Evolutionary conservation across 2,797 vertebrate genomes (phyloP), one percentile per base, ranked within the genome.

Genomic region (Danio albolineatus): DNA sequence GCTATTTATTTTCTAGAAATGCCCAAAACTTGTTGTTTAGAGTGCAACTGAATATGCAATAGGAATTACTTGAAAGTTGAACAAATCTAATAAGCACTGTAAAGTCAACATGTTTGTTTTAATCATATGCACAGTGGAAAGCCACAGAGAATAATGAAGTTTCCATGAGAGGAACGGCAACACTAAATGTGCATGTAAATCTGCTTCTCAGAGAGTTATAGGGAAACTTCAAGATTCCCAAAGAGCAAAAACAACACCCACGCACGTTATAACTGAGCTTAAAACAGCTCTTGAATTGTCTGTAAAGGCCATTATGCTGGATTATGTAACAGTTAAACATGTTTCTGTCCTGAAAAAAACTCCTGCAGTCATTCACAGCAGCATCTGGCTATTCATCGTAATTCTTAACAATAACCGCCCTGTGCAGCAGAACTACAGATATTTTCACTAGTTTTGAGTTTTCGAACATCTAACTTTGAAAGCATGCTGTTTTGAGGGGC

Each of bases 161-260:
- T 72, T 79, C 69, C 59, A 56, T 2, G 21, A 56, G 21, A 64
- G 48, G 69, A 79, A 73, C 59, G 36, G 69, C 64, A 54, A 51
- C 43, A 6, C 7, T 69, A 12, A 38, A 53, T 19, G 14, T 76
- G 16, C 44, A 41, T 28, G 73, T 51, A 46, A 70, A 70, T 41
- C 41, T 78, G 54, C 54, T 49, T 71, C 51, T 77, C 28, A n/a
- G 7, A 70, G 56, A 79, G 39, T 64, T 72, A 72, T 44, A 72
- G 77, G 77, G 28, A 73, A 79, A 79, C 19, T 17, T 73, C 16
- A 72, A 73, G 49, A 79, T 73, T 79, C 77, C 77, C 77, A 72
- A 79, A 28, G 39, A 17, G 59, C 69, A 79, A 53, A 73, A 79
- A 78, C 76, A 78, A 54, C 77, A 73, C 77, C 69, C 56, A 79